These are phyloP conservation scores for Scomber colias DNA, from an alignment of 2,113 vertebrate species.

Conservation along the genomic window DNA sequence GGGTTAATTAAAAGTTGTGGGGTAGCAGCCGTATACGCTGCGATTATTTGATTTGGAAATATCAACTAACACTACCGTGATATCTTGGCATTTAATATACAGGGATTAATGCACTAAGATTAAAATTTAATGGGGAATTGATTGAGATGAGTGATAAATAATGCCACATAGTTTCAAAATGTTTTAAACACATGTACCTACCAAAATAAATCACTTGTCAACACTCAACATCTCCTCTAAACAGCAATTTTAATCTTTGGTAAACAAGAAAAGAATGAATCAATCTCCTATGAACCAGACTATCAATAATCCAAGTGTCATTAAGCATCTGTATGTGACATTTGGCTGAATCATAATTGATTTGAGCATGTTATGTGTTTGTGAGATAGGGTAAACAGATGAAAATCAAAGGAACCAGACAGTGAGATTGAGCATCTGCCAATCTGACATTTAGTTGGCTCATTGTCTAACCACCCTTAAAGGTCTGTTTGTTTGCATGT, in stretches of 20 bases:
- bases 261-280: conserved; percentile 41
- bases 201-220: not conserved
- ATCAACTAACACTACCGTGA: not conserved
- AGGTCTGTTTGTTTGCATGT: conserved; percentile 66
- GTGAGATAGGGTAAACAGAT: conserved; percentile 65
- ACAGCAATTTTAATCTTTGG: conserved; percentile 5
- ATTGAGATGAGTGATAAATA: not conserved
- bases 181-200: not conserved
- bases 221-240: not conserved
- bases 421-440: conserved; percentile 55
- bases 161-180: not conserved
- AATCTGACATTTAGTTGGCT: conserved; percentile 78
- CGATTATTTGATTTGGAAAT: not conserved
- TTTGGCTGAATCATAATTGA: conserved; percentile 66
- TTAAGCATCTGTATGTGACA: conserved; percentile 66
- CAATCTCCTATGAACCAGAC: conserved; percentile 30
- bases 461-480: conserved; percentile 52
- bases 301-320: conserved; percentile 36
- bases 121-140: not conserved
- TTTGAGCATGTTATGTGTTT: conserved; percentile 49
- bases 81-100: not conserved
- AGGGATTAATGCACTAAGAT: not conserved
- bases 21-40: not conserved
- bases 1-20: conserved; percentile 29
- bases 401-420: conserved; percentile 66